phyloP scores from a whole-genome alignment of 2,888 invertebrate species.

The Pandemis cinnamomeana region DNA sequence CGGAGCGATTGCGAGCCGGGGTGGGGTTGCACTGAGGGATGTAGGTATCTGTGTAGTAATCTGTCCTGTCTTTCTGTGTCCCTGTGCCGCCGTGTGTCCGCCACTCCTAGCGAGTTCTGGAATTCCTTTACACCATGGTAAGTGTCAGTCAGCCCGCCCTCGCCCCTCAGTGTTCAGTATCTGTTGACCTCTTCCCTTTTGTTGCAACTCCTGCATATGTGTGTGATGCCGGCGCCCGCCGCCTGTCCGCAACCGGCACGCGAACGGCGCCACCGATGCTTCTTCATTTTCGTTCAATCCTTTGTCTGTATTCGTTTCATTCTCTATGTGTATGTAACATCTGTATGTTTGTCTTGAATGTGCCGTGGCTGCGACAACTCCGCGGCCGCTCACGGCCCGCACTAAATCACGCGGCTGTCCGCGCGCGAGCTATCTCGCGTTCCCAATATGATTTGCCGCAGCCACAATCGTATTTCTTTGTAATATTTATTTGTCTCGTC shows the following conservation, averaged over 20 bases:
- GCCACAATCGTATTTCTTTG: slow-evolving; percentile 76
- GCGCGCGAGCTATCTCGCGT: slow-evolving; percentile 52
- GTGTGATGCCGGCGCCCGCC: slow-evolving; percentile 80
- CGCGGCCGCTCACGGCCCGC: slow-evolving; percentile 46
- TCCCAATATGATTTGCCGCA: slow-evolving; percentile 73
- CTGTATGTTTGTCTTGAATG: slow-evolving; percentile 85
- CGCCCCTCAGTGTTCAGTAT: slow-evolving; percentile 85
- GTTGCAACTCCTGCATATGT: slow-evolving; percentile 84
- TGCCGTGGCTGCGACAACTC: slow-evolving; percentile 77
- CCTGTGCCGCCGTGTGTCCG: slow-evolving; percentile 88
- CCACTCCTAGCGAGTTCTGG: slow-evolving; percentile 98
- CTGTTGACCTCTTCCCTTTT: slow-evolving; percentile 83
- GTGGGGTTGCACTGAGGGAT: slow-evolving; percentile 84
- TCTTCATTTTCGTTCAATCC: slow-evolving; percentile 82
- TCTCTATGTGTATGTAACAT: slow-evolving; percentile 86
- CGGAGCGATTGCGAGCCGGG: slow-evolving; percentile 78
- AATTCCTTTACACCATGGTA: slow-evolving; percentile 99
- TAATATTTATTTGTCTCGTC: slow-evolving; percentile 84
- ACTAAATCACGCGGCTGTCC: slow-evolving; percentile 57
- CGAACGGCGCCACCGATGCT: slow-evolving; percentile 78
- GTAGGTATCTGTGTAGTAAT: slow-evolving; percentile 86
- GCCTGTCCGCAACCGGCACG: slow-evolving; percentile 75
- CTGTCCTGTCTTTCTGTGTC: slow-evolving; percentile 88
- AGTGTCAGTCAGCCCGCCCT: slow-evolving; percentile 90
- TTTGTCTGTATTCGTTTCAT: slow-evolving; percentile 84